These are phyloP conservation scores for Eilema griseolum DNA, from an alignment of 2,888 invertebrate genomes.

Conservation along the genomic window DNA sequence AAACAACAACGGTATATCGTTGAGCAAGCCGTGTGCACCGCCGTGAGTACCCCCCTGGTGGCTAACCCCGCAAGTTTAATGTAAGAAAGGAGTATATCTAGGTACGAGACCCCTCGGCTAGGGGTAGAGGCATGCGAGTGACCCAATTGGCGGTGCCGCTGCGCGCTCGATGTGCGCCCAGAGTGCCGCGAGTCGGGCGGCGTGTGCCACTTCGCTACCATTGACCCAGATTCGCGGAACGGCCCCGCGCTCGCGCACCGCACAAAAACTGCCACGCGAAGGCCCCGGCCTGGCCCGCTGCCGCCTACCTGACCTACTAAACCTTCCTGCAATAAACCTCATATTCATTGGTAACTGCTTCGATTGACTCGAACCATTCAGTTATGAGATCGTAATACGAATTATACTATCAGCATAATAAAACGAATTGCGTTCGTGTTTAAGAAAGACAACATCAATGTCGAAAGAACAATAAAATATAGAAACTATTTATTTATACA, in stretches of 20 bases:
- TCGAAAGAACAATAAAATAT: not conserved
- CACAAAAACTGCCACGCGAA: slow-evolving; percentile 56
- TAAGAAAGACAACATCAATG: no score
- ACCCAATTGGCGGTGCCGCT: slow-evolving; percentile 13
- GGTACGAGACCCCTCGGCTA: not conserved
- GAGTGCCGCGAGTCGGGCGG: slow-evolving; percentile 22
- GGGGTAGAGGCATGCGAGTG: slow-evolving; percentile 8
- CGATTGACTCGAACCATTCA: slow-evolving; percentile 20
- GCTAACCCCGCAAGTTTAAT: not conserved
- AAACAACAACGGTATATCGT: not conserved
- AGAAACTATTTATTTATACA: not conserved
- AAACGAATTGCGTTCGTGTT: not conserved
- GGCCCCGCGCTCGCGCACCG: slow-evolving; percentile 58
- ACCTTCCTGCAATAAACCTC: slow-evolving; percentile 52
- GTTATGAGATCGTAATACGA: not conserved
- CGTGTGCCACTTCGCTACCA: slow-evolving; percentile 62
- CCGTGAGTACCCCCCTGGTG: slow-evolving; percentile 1
- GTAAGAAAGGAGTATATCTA: not conserved
- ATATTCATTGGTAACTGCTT: slow-evolving; percentile 24
- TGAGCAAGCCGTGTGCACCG: slow-evolving; percentile 5
- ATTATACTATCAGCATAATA: slow-evolving; percentile 1
- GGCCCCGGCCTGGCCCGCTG: slow-evolving; percentile 60
- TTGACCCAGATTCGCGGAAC: slow-evolving; percentile 62
- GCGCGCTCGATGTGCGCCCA: slow-evolving; percentile 12
- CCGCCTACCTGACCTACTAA: slow-evolving; percentile 68